Evolutionary conservation across 2,113 vertebrate genomes (phyloP), one percentile per base, ranked within the genome.

Genomic region (Charadrius vociferus): DNA sequence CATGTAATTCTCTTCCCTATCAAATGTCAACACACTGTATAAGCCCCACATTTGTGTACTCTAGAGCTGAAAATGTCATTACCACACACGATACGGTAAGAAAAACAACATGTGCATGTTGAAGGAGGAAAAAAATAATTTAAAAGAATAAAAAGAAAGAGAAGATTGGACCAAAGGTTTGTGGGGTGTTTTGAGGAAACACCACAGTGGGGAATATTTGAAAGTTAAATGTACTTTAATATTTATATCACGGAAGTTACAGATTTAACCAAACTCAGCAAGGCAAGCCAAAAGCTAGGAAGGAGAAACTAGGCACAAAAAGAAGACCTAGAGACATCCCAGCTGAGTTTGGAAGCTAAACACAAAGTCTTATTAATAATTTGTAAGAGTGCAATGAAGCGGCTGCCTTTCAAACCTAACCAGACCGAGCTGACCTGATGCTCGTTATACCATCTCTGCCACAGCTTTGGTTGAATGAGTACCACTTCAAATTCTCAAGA

Each of bases 221-320:
- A 39, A 81, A 94, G 52, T 85, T 92, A 74, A 87, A 91, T 59
- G 29, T 70, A 56, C 61, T 80, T 86, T 71, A 92, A 92, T 88
- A 70, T 93, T 94, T 95, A 80, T 86, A 94, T 96, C 14, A 91
- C 74, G 88, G 90, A 97, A 78, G 59, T 94, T 97, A 88, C 53
- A 97, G 78, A 50, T 90, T 83, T 86, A 95, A 89, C 68, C 70
- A 96, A 97, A 97, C 56, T 88, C 32, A 53, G 32, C 19, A 62
- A 92, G 78, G 77, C 43, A 97, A 96, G 75, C 50, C 62, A 77
- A 93, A 94, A 89, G 82, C 24, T 83, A 89, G 74, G 89, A 95
- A 92, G 68, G 63, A 94, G 63, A 73, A 97, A 91, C 62, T 71
- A 90, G 72, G 81, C 65, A 93, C 61, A 85, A 81, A 89, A 45